Percentiles rank a stretch among this genome's conserved stretches.
These are phyloP conservation scores for Megalops atlanticus DNA, from an alignment of 2,113 vertebrate genomes.

Conservation along the genomic window DNA sequence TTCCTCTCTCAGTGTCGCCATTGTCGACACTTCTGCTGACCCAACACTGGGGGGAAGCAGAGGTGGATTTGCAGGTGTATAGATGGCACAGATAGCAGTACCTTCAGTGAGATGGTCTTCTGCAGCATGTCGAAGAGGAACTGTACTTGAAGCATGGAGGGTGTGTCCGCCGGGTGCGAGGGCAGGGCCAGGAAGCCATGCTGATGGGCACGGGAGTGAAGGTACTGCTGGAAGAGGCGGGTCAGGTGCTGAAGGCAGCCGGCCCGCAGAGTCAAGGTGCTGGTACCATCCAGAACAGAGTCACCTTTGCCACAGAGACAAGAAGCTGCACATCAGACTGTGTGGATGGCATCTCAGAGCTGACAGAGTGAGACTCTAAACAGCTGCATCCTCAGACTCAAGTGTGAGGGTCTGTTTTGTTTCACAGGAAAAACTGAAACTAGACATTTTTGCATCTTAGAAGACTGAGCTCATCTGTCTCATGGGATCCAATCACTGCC, in stretches of 20 bases:
- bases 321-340: not conserved
- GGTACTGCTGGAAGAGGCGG: slow-evolving; percentile 83
- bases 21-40: not conserved
- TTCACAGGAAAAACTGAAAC: no score
- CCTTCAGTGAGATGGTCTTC: slow-evolving; percentile 91
- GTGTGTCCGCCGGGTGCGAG: slow-evolving; percentile 87
- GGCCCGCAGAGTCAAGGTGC: slow-evolving; percentile 82
- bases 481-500: no score
- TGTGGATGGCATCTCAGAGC: not conserved
- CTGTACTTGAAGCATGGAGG: slow-evolving; percentile 84
- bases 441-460: no score
- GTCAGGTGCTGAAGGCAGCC: slow-evolving; percentile 84
- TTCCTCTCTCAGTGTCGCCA: not conserved
- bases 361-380: not conserved
- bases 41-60: not conserved
- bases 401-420: no score
- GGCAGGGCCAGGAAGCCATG: slow-evolving; percentile 91
- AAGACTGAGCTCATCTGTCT: no score
- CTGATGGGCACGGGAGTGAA: slow-evolving; percentile 81
- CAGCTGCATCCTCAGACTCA: no score
- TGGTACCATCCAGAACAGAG: slow-evolving; percentile 83
- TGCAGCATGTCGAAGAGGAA: slow-evolving; percentile 93
- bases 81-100: slow-evolving; percentile 39
- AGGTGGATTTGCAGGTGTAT: not conserved
- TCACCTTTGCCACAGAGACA: slow-evolving; percentile 71